Conservation (phyloP, 2,797 vertebrate species). For the Myotis myotis region DNA sequence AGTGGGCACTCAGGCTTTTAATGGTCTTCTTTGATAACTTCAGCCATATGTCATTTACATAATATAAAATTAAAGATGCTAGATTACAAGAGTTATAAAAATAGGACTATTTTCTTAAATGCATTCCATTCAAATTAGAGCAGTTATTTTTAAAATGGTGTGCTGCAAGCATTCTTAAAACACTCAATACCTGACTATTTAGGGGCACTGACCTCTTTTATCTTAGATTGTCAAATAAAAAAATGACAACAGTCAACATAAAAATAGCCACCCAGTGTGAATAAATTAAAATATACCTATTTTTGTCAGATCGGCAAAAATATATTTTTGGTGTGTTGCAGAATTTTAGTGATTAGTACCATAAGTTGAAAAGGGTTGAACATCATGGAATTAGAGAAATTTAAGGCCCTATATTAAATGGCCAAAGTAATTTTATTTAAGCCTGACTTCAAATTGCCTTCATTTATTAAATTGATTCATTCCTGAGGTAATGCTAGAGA, state of each 20-base stretch:
- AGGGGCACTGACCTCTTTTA: not conserved
- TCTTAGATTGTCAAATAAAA: not conserved
- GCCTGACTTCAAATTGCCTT: slow-evolving; percentile 17
- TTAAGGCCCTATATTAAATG: not conserved
- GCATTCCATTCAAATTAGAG: not conserved
- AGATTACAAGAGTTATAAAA: slow-evolving; percentile 46
- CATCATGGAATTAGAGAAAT: slow-evolving; percentile 36
- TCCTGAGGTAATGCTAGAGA: not conserved
- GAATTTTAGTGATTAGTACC: not conserved
- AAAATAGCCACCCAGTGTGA: not conserved
- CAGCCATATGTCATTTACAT: not conserved
- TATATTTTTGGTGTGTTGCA: not conserved
- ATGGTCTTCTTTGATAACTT: slow-evolving; percentile 16
- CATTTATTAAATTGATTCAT: slow-evolving; percentile 5
- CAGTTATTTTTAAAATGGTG: not conserved
- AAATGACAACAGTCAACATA: not conserved
- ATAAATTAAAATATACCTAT: not conserved
- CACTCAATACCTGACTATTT: not conserved
- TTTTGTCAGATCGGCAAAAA: not conserved
- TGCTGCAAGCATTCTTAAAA: not conserved
- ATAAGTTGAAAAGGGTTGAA: not conserved
- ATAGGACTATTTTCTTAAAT: slow-evolving; percentile 55
- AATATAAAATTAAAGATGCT: slow-evolving; percentile 46
- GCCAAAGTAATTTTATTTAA: slow-evolving; percentile 38
- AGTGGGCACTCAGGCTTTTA: not conserved